Percentiles rank a stretch among this genome's conserved stretches.
These are phyloP conservation scores for Ceraclea dissimilis DNA, from an alignment of 2,888 invertebrate genomes.

Conservation along the genomic window DNA sequence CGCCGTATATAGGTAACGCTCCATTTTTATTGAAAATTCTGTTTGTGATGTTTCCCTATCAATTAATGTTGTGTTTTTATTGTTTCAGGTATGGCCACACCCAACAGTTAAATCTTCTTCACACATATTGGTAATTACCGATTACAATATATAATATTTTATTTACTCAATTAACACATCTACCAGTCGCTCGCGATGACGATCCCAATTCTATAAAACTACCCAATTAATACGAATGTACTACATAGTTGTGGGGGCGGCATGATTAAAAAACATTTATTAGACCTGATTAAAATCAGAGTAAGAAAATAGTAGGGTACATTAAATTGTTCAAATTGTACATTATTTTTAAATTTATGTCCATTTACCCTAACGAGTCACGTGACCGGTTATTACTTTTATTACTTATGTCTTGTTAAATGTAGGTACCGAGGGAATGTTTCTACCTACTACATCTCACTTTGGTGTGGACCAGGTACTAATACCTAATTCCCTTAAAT, in stretches of 20 bases:
- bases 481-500: conserved; percentile 10
- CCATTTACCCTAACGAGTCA: conserved; percentile 11
- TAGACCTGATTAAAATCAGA: conserved; percentile 8
- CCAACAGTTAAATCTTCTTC: background rate
- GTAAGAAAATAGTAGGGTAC: background rate
- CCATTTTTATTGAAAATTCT: no score
- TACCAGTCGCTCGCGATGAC: no score
- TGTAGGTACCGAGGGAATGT: no score
- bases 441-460: conserved; percentile 20
- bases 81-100: conserved; percentile 11
- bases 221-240: background rate
- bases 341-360: conserved; percentile 6
- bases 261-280: conserved; percentile 13
- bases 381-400: conserved; percentile 19
- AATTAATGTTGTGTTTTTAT: conserved; percentile 1
- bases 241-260: background rate
- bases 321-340: conserved; percentile 6
- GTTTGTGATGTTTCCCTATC: no score
- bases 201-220: background rate
- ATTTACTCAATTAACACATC: background rate
- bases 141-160: background rate
- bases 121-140: background rate
- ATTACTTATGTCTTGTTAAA: conserved; percentile 2
- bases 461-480: conserved; percentile 3
- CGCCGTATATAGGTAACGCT: no score